These are phyloP conservation scores for Campoplex nolae DNA, from an alignment of 2,888 invertebrate species.

Conservation along the genomic window DNA sequence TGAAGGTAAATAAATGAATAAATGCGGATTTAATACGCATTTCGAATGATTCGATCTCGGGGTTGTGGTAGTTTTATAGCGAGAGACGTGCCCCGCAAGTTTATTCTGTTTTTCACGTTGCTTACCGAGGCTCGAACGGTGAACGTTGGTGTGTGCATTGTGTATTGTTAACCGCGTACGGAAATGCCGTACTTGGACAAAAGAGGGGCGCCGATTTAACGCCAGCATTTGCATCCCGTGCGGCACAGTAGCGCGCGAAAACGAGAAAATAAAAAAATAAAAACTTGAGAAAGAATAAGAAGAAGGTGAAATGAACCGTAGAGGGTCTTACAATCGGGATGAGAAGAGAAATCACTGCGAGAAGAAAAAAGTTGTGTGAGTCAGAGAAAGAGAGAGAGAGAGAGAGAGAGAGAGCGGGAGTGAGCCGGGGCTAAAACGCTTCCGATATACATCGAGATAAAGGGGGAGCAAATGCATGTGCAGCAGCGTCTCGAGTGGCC, in stretches of 20 bases:
- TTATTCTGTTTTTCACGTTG: constrained; percentile 27
- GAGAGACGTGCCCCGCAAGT: neutral
- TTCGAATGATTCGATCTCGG: constrained; percentile 7
- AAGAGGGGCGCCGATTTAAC: constrained; percentile 71
- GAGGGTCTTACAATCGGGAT: constrained; percentile 18
- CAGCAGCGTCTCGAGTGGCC: constrained; percentile 41
- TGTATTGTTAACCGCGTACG: constrained; percentile 72
- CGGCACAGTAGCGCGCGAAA: constrained; percentile 53
- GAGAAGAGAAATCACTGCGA: constrained; percentile 6
- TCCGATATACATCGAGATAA: constrained; percentile 74
- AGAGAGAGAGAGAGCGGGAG: constrained; percentile 28
- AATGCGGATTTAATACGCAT: neutral
- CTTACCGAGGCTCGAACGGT: constrained; percentile 29
- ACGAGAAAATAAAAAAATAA: constrained; percentile 41
- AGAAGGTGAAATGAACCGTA: constrained; percentile 33
- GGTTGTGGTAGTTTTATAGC: constrained; percentile 48
- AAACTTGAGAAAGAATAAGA: constrained; percentile 20
- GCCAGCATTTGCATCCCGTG: constrained; percentile 71
- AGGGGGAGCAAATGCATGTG: constrained; percentile 55
- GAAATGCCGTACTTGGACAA: constrained; percentile 65
- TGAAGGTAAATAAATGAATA: neutral
- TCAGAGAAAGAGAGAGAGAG: neutral
- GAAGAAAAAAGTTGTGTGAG: neutral
- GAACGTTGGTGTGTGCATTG: constrained; percentile 67
- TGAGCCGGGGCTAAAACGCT: constrained; percentile 57